A percentile compares a stretch with the other conserved stretches of the same genome.
Conservation (phyloP, 1,140 invertebrate species). For the Brachionus rotundiformis region DNA sequence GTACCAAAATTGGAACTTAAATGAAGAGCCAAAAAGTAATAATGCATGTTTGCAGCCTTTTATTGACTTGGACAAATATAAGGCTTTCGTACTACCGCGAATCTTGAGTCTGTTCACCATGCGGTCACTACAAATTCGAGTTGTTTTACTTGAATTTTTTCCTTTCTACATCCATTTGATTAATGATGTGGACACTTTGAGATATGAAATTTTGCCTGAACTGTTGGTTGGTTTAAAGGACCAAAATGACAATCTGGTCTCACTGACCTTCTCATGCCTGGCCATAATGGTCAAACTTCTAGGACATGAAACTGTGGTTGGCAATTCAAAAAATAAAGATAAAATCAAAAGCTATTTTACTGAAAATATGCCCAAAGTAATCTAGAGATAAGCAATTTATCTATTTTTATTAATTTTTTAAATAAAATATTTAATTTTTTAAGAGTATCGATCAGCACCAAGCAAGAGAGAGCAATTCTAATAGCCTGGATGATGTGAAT, state of each 20-base stretch:
- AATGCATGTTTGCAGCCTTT: not conserved
- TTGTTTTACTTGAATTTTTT: conserved; percentile 47
- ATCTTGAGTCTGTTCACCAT: conserved; percentile 40
- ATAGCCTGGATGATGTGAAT: not conserved
- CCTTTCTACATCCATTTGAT: conserved; percentile 36
- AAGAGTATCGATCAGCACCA: not conserved
- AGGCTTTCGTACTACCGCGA: conserved; percentile 42
- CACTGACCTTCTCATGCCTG: conserved; percentile 24
- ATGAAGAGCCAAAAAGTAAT: not conserved
- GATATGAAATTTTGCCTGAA: conserved; percentile 46
- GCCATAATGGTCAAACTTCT: conserved; percentile 41
- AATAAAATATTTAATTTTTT: not conserved
- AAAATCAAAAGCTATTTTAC: conserved; percentile 10
- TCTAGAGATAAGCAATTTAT: not conserved
- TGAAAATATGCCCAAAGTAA: conserved; percentile 50
- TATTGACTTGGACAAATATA: conserved; percentile 33
- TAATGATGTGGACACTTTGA: conserved; percentile 25
- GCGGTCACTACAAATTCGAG: not conserved
- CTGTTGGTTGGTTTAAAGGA: conserved; percentile 31
- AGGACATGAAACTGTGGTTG: conserved; percentile 20
- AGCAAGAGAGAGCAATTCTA: not conserved
- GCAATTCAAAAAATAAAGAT: not conserved
- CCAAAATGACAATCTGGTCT: conserved; percentile 25
- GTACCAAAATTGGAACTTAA: conserved; percentile 33
- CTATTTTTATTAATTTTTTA: not conserved